Evolutionary conservation across 2,113 vertebrate genomes (phyloP), one percentile per base, ranked within the genome.

Genomic region (Tor tambroides): DNA sequence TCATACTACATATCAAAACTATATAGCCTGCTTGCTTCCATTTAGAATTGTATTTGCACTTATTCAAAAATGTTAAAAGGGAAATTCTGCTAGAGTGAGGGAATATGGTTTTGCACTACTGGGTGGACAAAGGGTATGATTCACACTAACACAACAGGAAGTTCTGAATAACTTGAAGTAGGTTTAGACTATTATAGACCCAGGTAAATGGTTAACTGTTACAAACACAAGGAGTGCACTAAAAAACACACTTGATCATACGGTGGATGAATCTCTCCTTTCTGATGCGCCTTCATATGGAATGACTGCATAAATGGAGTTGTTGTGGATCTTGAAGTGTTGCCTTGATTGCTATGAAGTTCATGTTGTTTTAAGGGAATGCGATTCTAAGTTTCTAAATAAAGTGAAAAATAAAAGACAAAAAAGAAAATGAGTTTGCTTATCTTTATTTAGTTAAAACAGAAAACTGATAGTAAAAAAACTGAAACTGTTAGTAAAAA

Each of bases 371-470:
- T 83, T 83, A 72, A 56, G 21, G 67, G 82, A 84, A 84, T 84
- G 82, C 46, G 2, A 83, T 46, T 83, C 63, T 71, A 83, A 51
- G 30, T 84, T 84, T 84, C 67, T 84, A 84, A 72, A 84, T 84
- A 84, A 84, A 84, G 8, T n/a, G 35, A 67, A 43, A 32, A 71
- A 41, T 79, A 51, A 56, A 80, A 30, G 38, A 43, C 41, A 26
- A 46, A 2, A 41, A 76, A 46, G 3, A 41, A 76, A 19, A 41
- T 9, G 2, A 32, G n/a, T 54, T 78, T 78, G 76, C n/a, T 51
- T 75, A 43, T 75, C 41, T 46, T 43, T 51, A 51, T 51, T 43
- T 43, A 75, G 23, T 75, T 75, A 43, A 43, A 21, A n/a, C 41
- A 43, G 41, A 43, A 43, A 43, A 43, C 41, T 38, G 2, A 3